These are phyloP conservation scores for Rhabdomys dilectus DNA, from an alignment of 2,113 vertebrate genomes.

Conservation along the genomic window DNA sequence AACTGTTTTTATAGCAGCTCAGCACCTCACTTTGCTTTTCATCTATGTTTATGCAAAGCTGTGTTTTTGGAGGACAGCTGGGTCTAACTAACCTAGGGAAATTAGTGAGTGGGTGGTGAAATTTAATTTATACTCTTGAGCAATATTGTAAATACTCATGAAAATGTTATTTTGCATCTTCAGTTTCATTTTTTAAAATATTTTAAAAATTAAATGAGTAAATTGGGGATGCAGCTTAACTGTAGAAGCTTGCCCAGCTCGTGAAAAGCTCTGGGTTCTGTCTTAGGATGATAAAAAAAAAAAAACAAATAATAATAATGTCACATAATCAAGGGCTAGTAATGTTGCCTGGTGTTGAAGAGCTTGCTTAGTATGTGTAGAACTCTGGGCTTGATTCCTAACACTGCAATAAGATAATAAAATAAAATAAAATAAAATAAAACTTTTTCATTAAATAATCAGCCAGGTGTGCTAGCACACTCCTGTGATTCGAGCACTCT, in stretches of 20 bases:
- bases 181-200: background rate
- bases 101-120: background rate
- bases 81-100: background rate
- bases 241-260: background rate
- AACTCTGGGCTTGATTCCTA: background rate
- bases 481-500: background rate
- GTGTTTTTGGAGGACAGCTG: background rate
- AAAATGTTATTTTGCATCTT: background rate
- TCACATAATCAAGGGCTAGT: background rate
- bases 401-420: background rate
- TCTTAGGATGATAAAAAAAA: background rate
- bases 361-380: background rate
- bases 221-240: background rate
- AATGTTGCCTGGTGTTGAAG: no score
- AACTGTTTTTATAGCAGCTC: background rate
- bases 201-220: conserved; percentile 5
- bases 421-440: background rate
- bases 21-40: background rate
- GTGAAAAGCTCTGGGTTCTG: background rate
- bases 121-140: background rate
- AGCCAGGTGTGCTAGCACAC: background rate
- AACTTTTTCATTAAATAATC: background rate
- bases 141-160: background rate
- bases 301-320: background rate
- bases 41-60: background rate